Evolutionary conservation across 2,797 vertebrate genomes (phyloP).

Genomic region (Heliangelus exortis): DNA sequence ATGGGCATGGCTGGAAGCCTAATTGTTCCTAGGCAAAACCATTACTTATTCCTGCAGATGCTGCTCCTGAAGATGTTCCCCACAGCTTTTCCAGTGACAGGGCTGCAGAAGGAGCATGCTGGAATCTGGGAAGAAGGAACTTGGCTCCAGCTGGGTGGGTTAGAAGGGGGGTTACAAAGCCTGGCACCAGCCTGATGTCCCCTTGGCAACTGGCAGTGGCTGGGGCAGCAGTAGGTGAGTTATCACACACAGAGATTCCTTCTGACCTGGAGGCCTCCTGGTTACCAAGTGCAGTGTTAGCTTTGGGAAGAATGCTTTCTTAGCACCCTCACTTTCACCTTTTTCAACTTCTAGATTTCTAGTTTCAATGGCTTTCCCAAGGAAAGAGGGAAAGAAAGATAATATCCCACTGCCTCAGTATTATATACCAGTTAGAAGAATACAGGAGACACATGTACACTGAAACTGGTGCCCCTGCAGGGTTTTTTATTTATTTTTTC

Average conservation of each 20-base stretch:
- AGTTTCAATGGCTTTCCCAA: background rate
- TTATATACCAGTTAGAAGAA: too few relatives aligned
- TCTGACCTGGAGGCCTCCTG: background rate
- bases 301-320: background rate
- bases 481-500: background rate
- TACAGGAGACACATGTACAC: background rate
- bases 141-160: background rate
- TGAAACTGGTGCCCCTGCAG: background rate
- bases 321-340: rapidly evolving
- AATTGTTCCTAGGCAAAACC: background rate
- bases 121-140: background rate
- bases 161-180: background rate
- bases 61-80: background rate
- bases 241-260: background rate
- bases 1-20: background rate
- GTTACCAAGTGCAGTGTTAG: background rate
- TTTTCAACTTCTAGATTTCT: background rate
- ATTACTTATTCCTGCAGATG: background rate
- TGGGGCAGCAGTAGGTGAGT: background rate
- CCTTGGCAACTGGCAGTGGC: background rate
- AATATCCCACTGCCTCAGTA: background rate
- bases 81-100: background rate
- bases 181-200: rapidly evolving
- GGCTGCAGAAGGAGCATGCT: background rate
- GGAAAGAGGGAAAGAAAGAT: background rate